Conservation (phyloP, 2,797 vertebrate genomes). For the Acomys russatus region DNA sequence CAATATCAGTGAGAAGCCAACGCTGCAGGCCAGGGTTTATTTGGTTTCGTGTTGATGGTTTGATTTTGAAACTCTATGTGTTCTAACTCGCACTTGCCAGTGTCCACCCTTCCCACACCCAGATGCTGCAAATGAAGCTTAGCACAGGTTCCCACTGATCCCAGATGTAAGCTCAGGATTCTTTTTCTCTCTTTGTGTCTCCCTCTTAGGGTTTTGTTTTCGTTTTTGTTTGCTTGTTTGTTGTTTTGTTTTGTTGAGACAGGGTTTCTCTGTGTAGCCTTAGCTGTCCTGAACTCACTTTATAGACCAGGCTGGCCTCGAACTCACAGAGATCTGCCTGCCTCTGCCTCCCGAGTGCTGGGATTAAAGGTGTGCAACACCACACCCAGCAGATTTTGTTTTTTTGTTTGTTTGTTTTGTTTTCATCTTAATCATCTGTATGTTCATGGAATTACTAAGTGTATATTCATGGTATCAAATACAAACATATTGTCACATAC, state of each 20-base stretch:
- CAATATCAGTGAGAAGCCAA: background rate
- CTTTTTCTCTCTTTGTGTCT: background rate
- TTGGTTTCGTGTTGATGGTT: background rate
- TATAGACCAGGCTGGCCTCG: too few species aligned
- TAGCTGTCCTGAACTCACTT: too few species aligned
- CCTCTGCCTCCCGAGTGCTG: too few species aligned
- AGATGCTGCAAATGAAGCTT: background rate
- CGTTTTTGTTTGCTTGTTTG: too few species aligned
- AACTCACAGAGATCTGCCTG: too few species aligned
- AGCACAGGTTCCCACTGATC: background rate
- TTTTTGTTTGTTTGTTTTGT: too few species aligned
- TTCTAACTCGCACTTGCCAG: background rate
- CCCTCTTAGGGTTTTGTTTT: background rate
- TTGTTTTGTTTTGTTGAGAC: too few species aligned
- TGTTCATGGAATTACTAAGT: background rate
- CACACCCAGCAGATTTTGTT: too few species aligned
- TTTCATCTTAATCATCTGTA: background rate
- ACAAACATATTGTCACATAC: background rate
- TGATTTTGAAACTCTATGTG: slow-evolving; percentile 19
- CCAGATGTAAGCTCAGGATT: background rate
- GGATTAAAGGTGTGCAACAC: too few species aligned
- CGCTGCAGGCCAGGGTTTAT: background rate
- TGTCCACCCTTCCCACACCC: background rate
- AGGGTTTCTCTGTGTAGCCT: too few species aligned
- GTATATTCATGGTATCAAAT: background rate